phyloP scores from a whole-genome alignment of 2,113 vertebrate species.

The Cynocephalus volans region DNA sequence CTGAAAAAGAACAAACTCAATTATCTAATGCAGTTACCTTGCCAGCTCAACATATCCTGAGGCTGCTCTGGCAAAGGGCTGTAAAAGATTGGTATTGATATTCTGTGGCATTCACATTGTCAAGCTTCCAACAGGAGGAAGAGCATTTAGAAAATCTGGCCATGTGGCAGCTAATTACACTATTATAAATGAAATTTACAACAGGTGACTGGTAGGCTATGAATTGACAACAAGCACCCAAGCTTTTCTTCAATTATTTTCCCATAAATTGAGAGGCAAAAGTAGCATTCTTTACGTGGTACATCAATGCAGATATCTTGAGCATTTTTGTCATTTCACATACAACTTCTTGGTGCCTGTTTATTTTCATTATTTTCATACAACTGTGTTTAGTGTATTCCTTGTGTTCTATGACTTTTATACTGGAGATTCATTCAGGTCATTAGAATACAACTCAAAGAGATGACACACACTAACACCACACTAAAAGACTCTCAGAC shows the following conservation, averaged over 20 bases:
- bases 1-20: slow-evolving; percentile 91
- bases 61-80: slow-evolving; percentile 88
- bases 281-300: slow-evolving; percentile 55
- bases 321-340: slow-evolving; percentile 18
- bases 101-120: slow-evolving; percentile 90
- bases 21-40: slow-evolving; percentile 86
- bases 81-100: slow-evolving; percentile 91
- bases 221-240: slow-evolving; percentile 81
- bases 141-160: slow-evolving; percentile 87
- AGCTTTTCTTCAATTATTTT: slow-evolving; percentile 83
- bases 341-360: slow-evolving; percentile 51
- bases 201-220: slow-evolving; percentile 80
- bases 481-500: neutral
- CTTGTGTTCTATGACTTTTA: slow-evolving; percentile 71
- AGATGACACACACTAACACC: neutral
- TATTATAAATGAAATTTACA: slow-evolving; percentile 89
- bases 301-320: slow-evolving; percentile 21
- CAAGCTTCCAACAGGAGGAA: slow-evolving; percentile 83
- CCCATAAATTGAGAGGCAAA: slow-evolving; percentile 78
- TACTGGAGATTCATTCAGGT: slow-evolving; percentile 7
- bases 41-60: slow-evolving; percentile 86
- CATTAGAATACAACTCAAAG: neutral
- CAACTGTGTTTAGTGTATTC: neutral
- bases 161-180: slow-evolving; percentile 88
- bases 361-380: slow-evolving; percentile 74